Evolutionary conservation across 2,888 invertebrate species (phyloP), one percentile per base, ranked within the genome.

Genomic region (Anticlea derivata): DNA sequence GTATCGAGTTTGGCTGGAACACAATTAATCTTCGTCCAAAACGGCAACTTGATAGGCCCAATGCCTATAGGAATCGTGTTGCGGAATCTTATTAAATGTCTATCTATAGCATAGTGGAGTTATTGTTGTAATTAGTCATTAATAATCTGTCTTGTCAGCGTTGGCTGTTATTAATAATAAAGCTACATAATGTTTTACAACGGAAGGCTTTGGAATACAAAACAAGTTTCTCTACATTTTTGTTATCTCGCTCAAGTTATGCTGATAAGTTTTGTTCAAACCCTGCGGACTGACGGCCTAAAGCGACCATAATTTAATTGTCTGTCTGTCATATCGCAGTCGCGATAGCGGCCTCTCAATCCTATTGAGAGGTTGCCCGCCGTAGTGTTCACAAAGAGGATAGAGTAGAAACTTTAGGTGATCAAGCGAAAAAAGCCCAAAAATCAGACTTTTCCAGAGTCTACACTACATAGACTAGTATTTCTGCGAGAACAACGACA

Each of bases 11-110:
- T 68, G 64, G 65, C 65, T 66, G 66, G 62, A 70, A 74, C 64
- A 71, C 70, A 69, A 87, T 87, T 83, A 81, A 87, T 88, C 86
- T 80, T 83, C 80, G 84, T 86, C 87, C 73, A 75, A n/a, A 78
- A 73, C 71, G 57, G 73, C 73, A 71, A 73, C 73, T 72, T 75
- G 82, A 81, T 83, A 80, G 76, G 71, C 67, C 70, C 75, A 75
- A 77, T 78, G 79, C 75, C 73, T 75, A 73, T 70, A 75, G 81
- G 78, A 80, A 78, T 80, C 77, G 76, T 82, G 83, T 83, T 81
- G 77, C 80, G 77, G 80, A 81, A 84, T 86, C 79, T 80, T 83
- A 81, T 84, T 81, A 77, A 82, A 79, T 81, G 78, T 78, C 75
- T 77, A 78, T 78, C 75, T 77, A 75, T 74, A 76, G 73, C 70